Percentiles rank a stretch among this genome's conserved stretches.
phyloP scores from a whole-genome alignment of 1,140 invertebrate species.

The Vanessa tameamea region DNA sequence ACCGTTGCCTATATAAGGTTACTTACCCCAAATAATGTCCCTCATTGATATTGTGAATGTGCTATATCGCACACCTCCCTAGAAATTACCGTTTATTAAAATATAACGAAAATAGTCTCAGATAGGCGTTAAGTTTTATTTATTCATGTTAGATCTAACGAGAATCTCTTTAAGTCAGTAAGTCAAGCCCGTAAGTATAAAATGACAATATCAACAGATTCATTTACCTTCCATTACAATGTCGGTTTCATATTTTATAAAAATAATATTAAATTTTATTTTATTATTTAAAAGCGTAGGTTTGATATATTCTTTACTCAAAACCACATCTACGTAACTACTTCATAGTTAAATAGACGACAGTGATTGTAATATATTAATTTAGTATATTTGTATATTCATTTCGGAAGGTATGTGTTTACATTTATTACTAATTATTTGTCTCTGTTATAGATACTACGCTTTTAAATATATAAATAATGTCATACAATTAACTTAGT shows the following conservation, averaged over 20 bases:
- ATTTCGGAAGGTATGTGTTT: too few relatives aligned
- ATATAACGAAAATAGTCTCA: conserved; percentile 38
- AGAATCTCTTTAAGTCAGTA: conserved; percentile 28
- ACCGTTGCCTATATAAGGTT: conserved; percentile 3
- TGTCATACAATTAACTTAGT: conserved; percentile 16
- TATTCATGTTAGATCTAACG: conserved; percentile 49
- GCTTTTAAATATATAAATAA: conserved; percentile 23
- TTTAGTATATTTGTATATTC: too few relatives aligned
- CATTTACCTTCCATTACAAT: background rate
- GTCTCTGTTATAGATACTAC: background rate
- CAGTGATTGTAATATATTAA: too few relatives aligned
- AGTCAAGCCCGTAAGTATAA: conserved; percentile 20
- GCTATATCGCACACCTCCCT: conserved; percentile 41
- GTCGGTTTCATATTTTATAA: background rate
- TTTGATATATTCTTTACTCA: background rate
- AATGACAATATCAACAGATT: conserved; percentile 27
- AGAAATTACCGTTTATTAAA: conserved; percentile 38
- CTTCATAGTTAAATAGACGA: too few relatives aligned
- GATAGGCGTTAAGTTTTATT: conserved; percentile 43
- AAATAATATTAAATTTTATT: background rate
- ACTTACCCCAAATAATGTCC: background rate
- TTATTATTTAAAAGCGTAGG: conserved; percentile 3
- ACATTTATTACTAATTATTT: background rate
- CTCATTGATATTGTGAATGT: conserved; percentile 33
- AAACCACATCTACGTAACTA: too few relatives aligned